Base-by-base conservation (phyloP, 2,888 invertebrate genomes). In the Flabesymbios commensalis region DNA sequence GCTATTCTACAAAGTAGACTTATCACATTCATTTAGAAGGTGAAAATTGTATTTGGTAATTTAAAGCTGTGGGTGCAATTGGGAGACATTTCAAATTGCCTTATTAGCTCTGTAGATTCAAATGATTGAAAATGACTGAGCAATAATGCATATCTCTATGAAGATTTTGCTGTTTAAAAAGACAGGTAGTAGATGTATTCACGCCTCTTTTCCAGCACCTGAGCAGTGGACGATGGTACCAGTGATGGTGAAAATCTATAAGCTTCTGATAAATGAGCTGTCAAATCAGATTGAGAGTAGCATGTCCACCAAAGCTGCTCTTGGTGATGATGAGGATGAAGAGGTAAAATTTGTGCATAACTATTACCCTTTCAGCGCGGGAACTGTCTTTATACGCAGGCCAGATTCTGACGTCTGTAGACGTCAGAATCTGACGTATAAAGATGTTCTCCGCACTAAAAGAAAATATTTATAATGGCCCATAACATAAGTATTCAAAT, bases 241-340 rank as follows among this genome's bases (percentile, higher is more conserved):
- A 3, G 85, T 88, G 17, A 83, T 90, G 64, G 88, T 89, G 0
- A 90, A 90, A 79, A 89, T 90, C 53, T 89, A 89, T 73, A 90
- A 90, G 77, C 81, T 90, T 14, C 84, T 90, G 4, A 85, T 90
- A 49, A 86, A 87, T 72, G 90, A 90, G 72, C 76, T 89, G 41
- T 84, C 86, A 42, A 85, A 86, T 75, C 85, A 87, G 61, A 84
- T 87, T 10, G 88, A 88, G 65, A 73, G 71, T 28, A 74, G 68
- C 57, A 69, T 77, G 62, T 71, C 73, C 4, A 73, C 79, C 1
- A 63, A 71, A 41, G 79, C 77, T 28, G 64, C 68, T 3, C 75
- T 71, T 29, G 78, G 74, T 2, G 79, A 78, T 3, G 80, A 81
- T 28, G 83, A 83, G 1, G 56, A 55, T 10, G 60, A 48, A 39